These are phyloP conservation scores for Gallinago nigripennis DNA, from an alignment of 2,797 vertebrate species.

Conservation along the genomic window DNA sequence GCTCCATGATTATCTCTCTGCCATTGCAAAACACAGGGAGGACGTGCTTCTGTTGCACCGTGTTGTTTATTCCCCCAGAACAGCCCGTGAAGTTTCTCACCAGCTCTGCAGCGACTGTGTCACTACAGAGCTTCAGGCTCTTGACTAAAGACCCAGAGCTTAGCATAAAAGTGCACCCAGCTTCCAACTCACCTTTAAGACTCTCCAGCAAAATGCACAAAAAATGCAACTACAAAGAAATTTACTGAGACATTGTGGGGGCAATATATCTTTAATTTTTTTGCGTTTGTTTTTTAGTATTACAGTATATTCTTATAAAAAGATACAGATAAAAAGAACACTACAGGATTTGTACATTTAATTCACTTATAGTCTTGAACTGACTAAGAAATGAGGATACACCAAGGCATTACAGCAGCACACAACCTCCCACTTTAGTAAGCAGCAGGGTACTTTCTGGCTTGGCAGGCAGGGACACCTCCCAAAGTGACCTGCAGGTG, in stretches of 20 bases:
- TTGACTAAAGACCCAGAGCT: neutral
- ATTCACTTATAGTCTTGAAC: conserved; percentile 71
- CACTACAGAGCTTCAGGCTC: neutral
- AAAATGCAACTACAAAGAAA: conserved; percentile 2
- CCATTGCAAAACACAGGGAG: accelerated
- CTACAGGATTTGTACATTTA: conserved; percentile 77
- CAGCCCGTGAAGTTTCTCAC: neutral
- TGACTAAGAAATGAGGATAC: conserved; percentile 74
- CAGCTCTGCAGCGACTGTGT: neutral
- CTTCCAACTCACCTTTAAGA: neutral
- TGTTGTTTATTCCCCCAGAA: neutral
- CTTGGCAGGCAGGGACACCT: neutral
- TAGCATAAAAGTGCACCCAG: neutral
- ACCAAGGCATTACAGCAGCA: conserved; percentile 72
- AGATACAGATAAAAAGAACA: conserved; percentile 77
- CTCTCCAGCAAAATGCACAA: neutral
- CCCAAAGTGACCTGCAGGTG: neutral
- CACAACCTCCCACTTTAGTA: neutral
- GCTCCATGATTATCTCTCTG: neutral
- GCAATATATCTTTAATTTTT: conserved; percentile 79
- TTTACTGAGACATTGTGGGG: neutral
- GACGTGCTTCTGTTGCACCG: neutral
- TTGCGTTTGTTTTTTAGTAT: conserved; percentile 77
- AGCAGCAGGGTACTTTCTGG: conserved; percentile 29
- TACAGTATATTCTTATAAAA: conserved; percentile 83